phyloP scores from a whole-genome alignment of 1,140 invertebrate genomes.

The Cotesia glomerata region DNA sequence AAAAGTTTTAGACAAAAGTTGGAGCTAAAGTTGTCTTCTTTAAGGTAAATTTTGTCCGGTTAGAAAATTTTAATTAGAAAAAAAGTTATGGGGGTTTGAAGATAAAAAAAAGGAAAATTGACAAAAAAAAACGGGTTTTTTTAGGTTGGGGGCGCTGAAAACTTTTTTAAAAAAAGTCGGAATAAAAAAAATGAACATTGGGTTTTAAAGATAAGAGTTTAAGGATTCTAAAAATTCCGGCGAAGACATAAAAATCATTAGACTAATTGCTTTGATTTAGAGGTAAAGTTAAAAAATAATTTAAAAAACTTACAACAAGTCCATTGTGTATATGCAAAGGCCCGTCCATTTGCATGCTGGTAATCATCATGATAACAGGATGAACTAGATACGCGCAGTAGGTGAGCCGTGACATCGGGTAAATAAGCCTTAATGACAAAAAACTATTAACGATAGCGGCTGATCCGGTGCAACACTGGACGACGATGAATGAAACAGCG shows the following conservation, averaged over 20 bases:
- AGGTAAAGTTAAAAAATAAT: slow-evolving; percentile 19
- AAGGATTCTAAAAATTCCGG: too few species aligned
- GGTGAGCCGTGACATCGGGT: slow-evolving; percentile 86
- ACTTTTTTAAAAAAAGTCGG: too few species aligned
- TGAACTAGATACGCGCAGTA: slow-evolving; percentile 92
- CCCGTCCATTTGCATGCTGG: slow-evolving; percentile 77
- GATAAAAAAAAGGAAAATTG: too few species aligned
- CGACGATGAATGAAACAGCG: slow-evolving; percentile 79
- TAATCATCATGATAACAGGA: slow-evolving; percentile 82
- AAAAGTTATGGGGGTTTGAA: too few species aligned
- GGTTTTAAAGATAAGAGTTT: too few species aligned
- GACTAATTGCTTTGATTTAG: not conserved
- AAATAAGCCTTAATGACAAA: slow-evolving; percentile 78
- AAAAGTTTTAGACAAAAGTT: not conserved
- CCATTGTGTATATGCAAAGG: slow-evolving; percentile 77
- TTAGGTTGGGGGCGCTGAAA: too few species aligned
- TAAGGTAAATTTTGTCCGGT: not conserved
- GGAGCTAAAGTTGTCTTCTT: too few species aligned
- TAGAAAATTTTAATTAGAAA: not conserved
- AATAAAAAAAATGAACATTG: too few species aligned
- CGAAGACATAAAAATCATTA: too few species aligned
- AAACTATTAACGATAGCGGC: slow-evolving; percentile 76
- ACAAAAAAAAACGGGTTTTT: too few species aligned
- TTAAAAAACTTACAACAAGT: slow-evolving; percentile 67
- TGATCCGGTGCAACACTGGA: slow-evolving; percentile 79